Evolutionary conservation across 2,888 invertebrate genomes (phyloP), one percentile per base, ranked within the genome.

Genomic region (Ornithoptera priamus): DNA sequence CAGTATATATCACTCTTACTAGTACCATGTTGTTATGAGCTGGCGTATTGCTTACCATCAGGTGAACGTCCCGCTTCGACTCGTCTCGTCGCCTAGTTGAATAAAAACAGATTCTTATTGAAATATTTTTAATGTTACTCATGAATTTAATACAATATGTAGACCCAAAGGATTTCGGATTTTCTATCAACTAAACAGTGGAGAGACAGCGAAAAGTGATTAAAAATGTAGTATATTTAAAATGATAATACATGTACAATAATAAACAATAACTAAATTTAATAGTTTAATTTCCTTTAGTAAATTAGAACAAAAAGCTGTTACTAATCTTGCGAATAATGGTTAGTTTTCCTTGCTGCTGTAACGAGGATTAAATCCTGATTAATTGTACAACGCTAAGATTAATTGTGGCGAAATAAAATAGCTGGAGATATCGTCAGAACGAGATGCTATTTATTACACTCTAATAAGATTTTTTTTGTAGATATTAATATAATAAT

Each of bases 361-460:
- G 68, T 69, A 60, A 61, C 60, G 65, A 60, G 65, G 60, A 69
- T 69, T 61, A 65, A 69, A 65, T 69, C 59, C 42, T 69, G 69
- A 69, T 65, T 69, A 69, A 69, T 69, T 61, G 61, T 61, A 65
- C 61, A 42, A 4, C 63, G 69, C 53, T 61, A 61, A 61, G 69
- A 69, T 69, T 65, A 64, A 69, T 65, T 61, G 60, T n/a, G 57
- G 46, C 59, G 65, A 69, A 69, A 56, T 64, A 69, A 69, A 69
- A 69, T 57, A 69, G 42, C 63, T 10, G 18, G 53, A 50, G 53
- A 53, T 60, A 42, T 56, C 61, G 20, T 69, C 22, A 22, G 22
- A 65, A 61, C 61, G 22, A 69, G 59, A 18, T 56, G 42, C 39
- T 60, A 69, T 69, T 69, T 61, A 60, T 69, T 65, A 46, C 50